phyloP scores from a whole-genome alignment of 2,797 vertebrate species.

The Schizothorax lantsangensis region DNA sequence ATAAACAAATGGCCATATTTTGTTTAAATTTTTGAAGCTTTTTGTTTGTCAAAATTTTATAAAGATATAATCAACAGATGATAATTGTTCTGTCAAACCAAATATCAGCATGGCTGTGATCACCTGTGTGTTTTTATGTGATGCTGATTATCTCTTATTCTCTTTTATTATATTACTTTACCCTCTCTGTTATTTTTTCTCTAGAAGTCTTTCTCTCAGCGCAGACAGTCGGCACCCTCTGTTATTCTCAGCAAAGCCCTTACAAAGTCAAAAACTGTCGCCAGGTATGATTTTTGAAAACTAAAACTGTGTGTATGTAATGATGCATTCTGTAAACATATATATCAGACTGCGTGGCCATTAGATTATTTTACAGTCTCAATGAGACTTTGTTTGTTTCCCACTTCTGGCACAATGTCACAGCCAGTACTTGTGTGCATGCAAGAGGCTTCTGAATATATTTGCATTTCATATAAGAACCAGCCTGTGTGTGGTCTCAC shows the following conservation, averaged over 20 bases:
- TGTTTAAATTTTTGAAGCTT: not conserved
- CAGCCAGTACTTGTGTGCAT: not conserved
- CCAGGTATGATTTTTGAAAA: slow-evolving; percentile 29
- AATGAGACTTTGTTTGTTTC: not conserved
- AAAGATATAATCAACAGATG: not conserved
- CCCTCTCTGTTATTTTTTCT: slow-evolving; percentile 1
- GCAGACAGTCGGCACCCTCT: slow-evolving; percentile 49
- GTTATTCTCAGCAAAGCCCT: slow-evolving; percentile 50
- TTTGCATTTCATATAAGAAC: slow-evolving; percentile 34
- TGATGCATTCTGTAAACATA: not conserved
- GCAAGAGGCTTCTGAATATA: slow-evolving; percentile 29
- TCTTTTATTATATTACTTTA: not conserved
- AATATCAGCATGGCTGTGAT: slow-evolving; percentile 8
- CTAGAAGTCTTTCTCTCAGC: slow-evolving; percentile 37
- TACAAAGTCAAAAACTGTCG: slow-evolving; percentile 40
- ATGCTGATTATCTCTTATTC: not conserved
- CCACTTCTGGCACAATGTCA: not conserved
- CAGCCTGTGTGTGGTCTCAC: slow-evolving; percentile 29
- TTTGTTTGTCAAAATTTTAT: not conserved
- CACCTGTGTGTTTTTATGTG: not conserved
- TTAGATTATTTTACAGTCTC: not conserved
- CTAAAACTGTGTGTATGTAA: not conserved
- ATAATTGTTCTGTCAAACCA: not conserved
- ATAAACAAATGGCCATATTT: not conserved
- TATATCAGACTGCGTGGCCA: not conserved